Evolutionary conservation across 2,797 vertebrate genomes (phyloP).

Genomic region (Etheostoma nigrum): DNA sequence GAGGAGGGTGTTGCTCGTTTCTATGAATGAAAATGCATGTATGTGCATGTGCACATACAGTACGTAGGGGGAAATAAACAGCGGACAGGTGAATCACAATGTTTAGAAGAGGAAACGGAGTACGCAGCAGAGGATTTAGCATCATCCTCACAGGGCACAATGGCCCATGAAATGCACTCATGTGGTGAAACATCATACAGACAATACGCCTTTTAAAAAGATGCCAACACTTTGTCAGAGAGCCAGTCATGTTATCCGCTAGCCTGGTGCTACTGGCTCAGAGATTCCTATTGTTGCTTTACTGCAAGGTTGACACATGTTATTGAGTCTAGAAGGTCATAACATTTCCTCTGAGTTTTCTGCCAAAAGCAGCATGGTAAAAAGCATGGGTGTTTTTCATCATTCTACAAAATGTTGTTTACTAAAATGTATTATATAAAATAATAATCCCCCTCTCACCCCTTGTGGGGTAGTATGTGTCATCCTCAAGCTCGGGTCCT

Average conservation of each 20-base stretch:
- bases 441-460: no score
- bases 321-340: constrained; percentile 1
- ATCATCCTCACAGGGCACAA: background rate
- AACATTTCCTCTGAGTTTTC: no score
- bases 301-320: background rate
- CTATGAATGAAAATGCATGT: background rate
- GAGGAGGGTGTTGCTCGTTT: background rate
- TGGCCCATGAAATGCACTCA: background rate
- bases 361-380: no score
- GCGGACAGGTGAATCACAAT: background rate
- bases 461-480: no score
- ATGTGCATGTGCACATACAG: background rate
- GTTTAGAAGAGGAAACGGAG: background rate
- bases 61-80: background rate
- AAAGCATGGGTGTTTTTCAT: no score
- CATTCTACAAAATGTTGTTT: background rate
- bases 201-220: constrained; percentile 4
- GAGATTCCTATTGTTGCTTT: background rate
- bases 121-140: background rate
- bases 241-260: background rate
- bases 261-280: background rate
- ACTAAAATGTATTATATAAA: no score
- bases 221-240: background rate
- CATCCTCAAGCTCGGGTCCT: no score
- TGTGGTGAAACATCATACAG: background rate